Percentiles rank a stretch among this genome's conserved stretches.
Evolutionary conservation across 2,113 vertebrate species (phyloP).

Genomic region (Chaenogobius annularis): DNA sequence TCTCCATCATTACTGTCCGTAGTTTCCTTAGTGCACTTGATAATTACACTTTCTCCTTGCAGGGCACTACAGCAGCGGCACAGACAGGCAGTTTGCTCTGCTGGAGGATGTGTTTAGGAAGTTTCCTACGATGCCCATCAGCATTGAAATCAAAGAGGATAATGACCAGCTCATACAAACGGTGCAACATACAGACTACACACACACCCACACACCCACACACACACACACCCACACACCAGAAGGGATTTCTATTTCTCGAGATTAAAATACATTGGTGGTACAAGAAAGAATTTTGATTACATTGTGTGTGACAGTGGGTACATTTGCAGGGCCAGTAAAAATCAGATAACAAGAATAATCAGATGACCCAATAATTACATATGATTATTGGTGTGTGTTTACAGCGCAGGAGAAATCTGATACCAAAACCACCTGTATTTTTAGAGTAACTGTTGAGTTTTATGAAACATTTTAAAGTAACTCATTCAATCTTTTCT

Average conservation of each 20-base stretch:
- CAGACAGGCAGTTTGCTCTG: slow-evolving; percentile 77
- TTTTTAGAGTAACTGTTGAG: background rate
- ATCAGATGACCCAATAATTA: no score
- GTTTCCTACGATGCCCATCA: slow-evolving; percentile 77
- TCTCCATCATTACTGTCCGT: slow-evolving; percentile 17
- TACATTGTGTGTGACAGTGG: no score
- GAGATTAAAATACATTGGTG: background rate
- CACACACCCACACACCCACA: no score
- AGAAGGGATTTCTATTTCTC: background rate
- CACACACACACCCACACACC: no score
- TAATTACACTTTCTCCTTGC: slow-evolving; percentile 4
- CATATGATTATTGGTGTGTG: no score
- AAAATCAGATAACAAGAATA: no score
- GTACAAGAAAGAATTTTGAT: no score
- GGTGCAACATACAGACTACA: slow-evolving; percentile 52
- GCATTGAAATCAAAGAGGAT: slow-evolving; percentile 82
- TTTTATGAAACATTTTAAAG: background rate
- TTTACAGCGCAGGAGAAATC: no score
- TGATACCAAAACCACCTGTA: no score
- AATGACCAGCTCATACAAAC: slow-evolving; percentile 78
- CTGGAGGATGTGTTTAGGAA: slow-evolving; percentile 84
- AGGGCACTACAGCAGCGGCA: slow-evolving; percentile 79
- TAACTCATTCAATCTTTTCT: background rate
- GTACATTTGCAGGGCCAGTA: no score
- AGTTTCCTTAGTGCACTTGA: background rate